A percentile compares a stretch with the other conserved stretches of the same genome.
phyloP scores from a whole-genome alignment of 2,797 vertebrate genomes.

The Oreochromis mossambicus region DNA sequence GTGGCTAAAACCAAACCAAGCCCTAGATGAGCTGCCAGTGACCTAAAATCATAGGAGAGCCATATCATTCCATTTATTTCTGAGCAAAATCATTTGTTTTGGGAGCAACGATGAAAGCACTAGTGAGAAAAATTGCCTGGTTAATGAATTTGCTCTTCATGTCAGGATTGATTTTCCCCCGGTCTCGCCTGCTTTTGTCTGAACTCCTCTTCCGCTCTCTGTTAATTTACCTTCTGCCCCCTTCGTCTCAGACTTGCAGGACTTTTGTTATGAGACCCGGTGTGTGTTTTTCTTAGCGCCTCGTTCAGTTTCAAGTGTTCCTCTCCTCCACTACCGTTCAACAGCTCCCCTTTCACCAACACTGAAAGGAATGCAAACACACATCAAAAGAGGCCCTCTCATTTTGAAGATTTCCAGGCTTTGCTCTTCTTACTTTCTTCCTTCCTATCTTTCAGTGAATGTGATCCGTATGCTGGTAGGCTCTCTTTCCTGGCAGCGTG shows the following conservation, averaged over 20 bases:
- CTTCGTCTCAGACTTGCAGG: background rate
- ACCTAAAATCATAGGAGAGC: background rate
- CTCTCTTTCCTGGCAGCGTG: constrained; percentile 39
- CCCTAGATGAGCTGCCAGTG: background rate
- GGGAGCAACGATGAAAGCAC: background rate
- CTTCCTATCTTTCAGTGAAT: constrained; percentile 58
- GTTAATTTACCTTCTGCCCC: constrained; percentile 12
- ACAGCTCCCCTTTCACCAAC: constrained; percentile 71
- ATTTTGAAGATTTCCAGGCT: constrained; percentile 61
- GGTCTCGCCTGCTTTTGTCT: background rate
- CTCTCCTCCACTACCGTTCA: constrained; percentile 61
- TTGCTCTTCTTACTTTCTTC: constrained; percentile 57
- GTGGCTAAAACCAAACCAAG: background rate
- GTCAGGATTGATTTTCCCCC: background rate
- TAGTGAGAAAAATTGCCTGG: background rate
- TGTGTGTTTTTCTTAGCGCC: constrained; percentile 68
- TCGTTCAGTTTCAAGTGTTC: constrained; percentile 63
- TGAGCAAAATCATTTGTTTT: background rate
- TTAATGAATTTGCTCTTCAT: background rate
- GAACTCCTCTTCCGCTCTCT: constrained; percentile 6
- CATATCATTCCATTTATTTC: background rate
- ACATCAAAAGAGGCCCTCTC: constrained; percentile 69
- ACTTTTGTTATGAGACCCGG: constrained; percentile 60
- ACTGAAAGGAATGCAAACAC: constrained; percentile 77
- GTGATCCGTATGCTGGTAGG: constrained; percentile 58